Conservation (phyloP, 2,888 invertebrate genomes). For the Leptopilina syphax region DNA sequence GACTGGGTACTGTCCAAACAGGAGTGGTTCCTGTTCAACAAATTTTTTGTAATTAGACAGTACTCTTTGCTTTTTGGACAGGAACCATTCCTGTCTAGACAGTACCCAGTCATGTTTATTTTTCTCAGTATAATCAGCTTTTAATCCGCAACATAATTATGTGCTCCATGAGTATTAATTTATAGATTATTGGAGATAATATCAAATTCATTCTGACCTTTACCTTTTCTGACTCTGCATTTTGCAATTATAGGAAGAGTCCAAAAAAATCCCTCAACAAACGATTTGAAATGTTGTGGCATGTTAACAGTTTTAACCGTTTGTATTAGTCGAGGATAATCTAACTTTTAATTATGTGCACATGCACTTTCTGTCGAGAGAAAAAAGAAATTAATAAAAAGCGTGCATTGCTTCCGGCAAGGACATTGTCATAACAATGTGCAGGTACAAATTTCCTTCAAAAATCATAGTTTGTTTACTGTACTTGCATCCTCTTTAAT, state of each 20-base stretch:
- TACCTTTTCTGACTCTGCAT: not conserved
- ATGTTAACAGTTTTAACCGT: slow-evolving; percentile 37
- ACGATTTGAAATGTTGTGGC: slow-evolving; percentile 30
- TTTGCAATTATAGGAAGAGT: slow-evolving; percentile 41
- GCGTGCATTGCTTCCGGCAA: slow-evolving; percentile 40
- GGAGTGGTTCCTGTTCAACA: no score
- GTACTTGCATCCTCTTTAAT: slow-evolving; percentile 31
- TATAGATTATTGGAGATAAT: not conserved
- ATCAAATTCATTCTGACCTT: slow-evolving; percentile 41
- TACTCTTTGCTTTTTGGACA: no score
- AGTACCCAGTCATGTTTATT: no score
- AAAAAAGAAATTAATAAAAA: slow-evolving; percentile 45
- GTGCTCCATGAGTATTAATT: slow-evolving; percentile 36
- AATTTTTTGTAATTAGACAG: no score
- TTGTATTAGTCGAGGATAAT: slow-evolving; percentile 37
- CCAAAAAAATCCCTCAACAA: slow-evolving; percentile 46
- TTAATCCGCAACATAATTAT: no score
- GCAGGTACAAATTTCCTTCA: slow-evolving; percentile 24
- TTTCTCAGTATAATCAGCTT: no score
- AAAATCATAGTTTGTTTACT: slow-evolving; percentile 11
- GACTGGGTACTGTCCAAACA: no score
- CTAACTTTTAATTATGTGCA: slow-evolving; percentile 47
- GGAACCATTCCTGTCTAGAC: no score
- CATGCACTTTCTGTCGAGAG: slow-evolving; percentile 39
- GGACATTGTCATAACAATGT: slow-evolving; percentile 36